phyloP scores from a whole-genome alignment of 2,113 vertebrate genomes.

The Oreotrochilus melanogaster region DNA sequence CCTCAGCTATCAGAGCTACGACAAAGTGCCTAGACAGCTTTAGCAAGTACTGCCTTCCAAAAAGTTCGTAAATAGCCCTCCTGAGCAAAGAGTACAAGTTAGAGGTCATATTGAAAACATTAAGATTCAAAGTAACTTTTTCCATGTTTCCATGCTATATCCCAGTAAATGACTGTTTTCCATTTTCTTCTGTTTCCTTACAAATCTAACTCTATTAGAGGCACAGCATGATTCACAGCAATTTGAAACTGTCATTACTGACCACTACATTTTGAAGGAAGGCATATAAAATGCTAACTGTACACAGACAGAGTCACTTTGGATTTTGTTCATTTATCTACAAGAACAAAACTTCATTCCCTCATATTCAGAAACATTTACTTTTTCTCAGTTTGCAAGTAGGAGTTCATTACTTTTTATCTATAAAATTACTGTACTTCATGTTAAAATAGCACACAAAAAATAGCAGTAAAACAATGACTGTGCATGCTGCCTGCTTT shows the following conservation, averaged over 20 bases:
- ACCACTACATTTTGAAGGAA: not conserved
- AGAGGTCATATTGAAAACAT: conserved; percentile 6
- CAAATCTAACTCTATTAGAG: conserved; percentile 34
- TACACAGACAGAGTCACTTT: not conserved
- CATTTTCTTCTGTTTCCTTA: conserved; percentile 40
- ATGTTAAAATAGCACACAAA: not conserved
- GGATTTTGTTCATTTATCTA: not conserved
- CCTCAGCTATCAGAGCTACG: not conserved
- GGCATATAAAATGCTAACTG: not conserved
- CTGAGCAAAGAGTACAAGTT: not conserved
- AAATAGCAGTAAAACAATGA: not conserved
- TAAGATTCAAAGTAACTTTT: conserved; percentile 10
- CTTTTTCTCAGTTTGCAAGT: not conserved
- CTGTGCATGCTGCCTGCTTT: not conserved
- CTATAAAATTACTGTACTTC: not conserved
- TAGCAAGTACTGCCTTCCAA: not conserved
- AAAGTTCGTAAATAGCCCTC: not conserved
- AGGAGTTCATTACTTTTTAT: not conserved
- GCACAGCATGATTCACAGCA: conserved; percentile 19
- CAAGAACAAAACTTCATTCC: not conserved
- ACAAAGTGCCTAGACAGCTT: not conserved
- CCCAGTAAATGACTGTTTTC: not conserved
- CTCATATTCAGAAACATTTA: not conserved
- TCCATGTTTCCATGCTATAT: not conserved
- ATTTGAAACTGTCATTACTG: not conserved